Conservation (phyloP, 2,113 vertebrate genomes). For the Alethe castanea region DNA sequence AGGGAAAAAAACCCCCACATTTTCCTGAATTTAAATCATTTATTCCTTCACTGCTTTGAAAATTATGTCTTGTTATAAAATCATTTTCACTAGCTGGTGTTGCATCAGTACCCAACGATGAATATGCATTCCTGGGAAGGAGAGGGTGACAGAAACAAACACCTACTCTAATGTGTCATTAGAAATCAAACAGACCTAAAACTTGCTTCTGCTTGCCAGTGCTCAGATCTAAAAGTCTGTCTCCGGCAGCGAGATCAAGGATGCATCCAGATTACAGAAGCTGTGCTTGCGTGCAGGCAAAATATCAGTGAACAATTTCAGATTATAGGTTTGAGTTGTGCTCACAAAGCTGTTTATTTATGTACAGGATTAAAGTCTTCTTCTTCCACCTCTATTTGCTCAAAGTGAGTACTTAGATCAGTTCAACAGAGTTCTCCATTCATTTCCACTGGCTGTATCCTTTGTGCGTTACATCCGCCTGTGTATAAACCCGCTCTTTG, state of each 20-base stretch:
- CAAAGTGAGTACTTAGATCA: neutral
- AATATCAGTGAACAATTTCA: neutral
- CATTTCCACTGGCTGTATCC: neutral
- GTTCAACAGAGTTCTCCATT: slow-evolving; percentile 6
- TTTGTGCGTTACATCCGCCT: neutral
- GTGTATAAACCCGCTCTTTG: neutral
- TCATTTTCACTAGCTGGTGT: neutral
- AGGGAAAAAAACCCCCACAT: rapidly evolving
- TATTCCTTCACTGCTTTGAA: neutral
- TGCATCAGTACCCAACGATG: neutral
- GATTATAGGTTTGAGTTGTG: neutral
- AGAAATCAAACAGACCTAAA: slow-evolving; percentile 64
- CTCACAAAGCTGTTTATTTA: neutral
- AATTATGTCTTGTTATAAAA: slow-evolving; percentile 27
- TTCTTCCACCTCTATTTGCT: neutral
- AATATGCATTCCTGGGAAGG: slow-evolving; percentile 13
- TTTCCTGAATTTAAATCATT: neutral
- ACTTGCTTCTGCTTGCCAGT: slow-evolving; percentile 17
- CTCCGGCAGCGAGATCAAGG: neutral
- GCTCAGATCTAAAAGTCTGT: slow-evolving; percentile 25
- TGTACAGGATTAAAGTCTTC: neutral
- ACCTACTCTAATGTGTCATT: slow-evolving; percentile 57
- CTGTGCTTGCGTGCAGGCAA: neutral
- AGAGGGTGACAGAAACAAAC: slow-evolving; percentile 60
- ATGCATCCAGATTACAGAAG: neutral